Percentiles rank a stretch among this genome's conserved stretches.
Evolutionary conservation across 1,140 invertebrate genomes (phyloP).

Genomic region (Zaprionus capensis): DNA sequence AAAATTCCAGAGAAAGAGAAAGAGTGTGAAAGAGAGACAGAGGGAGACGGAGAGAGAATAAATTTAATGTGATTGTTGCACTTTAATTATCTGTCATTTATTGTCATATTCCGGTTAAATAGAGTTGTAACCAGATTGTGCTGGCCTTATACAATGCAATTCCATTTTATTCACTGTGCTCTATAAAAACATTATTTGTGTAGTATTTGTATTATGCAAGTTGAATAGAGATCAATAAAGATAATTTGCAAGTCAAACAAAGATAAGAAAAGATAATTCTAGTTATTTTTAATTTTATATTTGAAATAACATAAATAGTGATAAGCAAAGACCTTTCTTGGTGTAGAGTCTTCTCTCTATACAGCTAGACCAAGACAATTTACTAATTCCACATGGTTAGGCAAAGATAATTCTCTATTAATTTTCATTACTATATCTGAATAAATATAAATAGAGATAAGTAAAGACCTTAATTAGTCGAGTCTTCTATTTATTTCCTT

Average conservation of each 20-base stretch:
- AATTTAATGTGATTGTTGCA: slow-evolving; percentile 71
- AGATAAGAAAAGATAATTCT: neutral
- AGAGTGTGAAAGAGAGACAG: slow-evolving; percentile 36
- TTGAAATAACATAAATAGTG: neutral
- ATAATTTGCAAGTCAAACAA: neutral
- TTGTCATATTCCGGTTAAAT: slow-evolving; percentile 54
- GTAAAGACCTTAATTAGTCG: too few species aligned
- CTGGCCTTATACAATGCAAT: neutral
- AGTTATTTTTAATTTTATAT: neutral
- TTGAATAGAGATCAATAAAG: neutral
- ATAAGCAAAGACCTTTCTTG: too few species aligned
- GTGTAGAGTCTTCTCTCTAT: too few species aligned
- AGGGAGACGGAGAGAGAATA: slow-evolving; percentile 51
- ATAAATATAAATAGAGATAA: too few species aligned
- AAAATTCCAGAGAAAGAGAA: neutral
- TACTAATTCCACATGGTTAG: too few species aligned
- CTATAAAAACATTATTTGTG: neutral
- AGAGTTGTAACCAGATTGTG: slow-evolving; percentile 34
- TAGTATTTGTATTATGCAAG: neutral
- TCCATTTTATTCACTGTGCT: neutral
- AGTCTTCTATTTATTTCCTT: too few species aligned
- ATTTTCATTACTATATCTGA: too few species aligned
- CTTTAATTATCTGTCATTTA: slow-evolving; percentile 78
- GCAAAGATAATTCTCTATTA: too few species aligned
- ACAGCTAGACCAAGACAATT: too few species aligned